phyloP scores from a whole-genome alignment of 1,140 invertebrate species.

The Patella vulgata region DNA sequence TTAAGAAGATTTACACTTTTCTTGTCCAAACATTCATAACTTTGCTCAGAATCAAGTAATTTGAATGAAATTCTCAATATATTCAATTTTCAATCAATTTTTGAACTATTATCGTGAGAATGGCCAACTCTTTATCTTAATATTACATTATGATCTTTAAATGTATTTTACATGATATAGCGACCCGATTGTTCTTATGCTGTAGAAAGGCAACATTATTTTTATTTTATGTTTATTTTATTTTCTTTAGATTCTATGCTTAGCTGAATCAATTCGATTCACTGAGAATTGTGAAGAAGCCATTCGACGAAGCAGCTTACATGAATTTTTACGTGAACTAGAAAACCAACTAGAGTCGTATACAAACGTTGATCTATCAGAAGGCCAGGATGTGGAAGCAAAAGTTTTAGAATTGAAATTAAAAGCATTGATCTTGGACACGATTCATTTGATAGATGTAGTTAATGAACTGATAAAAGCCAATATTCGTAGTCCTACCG shows the following conservation, averaged over 20 bases:
- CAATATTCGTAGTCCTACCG: conserved; percentile 73
- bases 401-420: conserved; percentile 70
- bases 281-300: conserved; percentile 85
- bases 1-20: no score
- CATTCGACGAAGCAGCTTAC: conserved; percentile 75
- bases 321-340: conserved; percentile 68
- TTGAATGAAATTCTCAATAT: no score
- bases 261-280: conserved; percentile 79
- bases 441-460: conserved; percentile 89
- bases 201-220: no score
- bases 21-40: no score
- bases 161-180: no score
- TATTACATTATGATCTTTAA: no score
- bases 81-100: no score
- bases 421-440: conserved; percentile 88
- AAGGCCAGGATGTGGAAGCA: conserved; percentile 38
- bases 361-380: conserved; percentile 70
- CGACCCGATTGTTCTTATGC: no score
- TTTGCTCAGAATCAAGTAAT: no score
- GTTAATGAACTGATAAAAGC: conserved; percentile 80
- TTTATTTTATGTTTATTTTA: no score
- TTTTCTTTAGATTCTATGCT: conserved; percentile 83
- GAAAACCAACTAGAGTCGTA: conserved; percentile 74
- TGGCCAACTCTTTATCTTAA: no score
- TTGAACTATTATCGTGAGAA: no score